Evolutionary conservation across 2,797 vertebrate species (phyloP).

Genomic region (Cercopithecus hamlyni): DNA sequence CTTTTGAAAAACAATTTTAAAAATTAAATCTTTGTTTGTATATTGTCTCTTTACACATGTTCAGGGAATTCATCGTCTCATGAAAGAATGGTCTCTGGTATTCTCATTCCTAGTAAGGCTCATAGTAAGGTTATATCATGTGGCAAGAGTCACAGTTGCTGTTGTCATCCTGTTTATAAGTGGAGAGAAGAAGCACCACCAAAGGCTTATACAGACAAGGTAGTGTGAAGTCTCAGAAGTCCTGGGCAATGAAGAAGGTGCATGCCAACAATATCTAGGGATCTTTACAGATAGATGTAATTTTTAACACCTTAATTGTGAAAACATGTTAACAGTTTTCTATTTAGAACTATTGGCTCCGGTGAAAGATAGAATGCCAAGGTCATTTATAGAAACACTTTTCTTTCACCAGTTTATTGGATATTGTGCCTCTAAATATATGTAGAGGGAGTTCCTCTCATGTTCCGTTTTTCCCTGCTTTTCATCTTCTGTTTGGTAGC

Average conservation of each 20-base stretch:
- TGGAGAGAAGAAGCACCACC: background rate
- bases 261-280: accelerated
- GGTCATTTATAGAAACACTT: background rate
- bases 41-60: background rate
- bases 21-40: background rate
- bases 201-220: background rate
- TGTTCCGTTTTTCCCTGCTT: background rate
- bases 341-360: background rate
- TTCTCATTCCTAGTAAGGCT: background rate
- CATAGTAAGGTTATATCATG: background rate
- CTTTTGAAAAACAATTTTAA: background rate
- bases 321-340: background rate
- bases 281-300: background rate
- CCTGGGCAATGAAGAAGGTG: background rate
- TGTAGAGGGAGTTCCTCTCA: background rate
- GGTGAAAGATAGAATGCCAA: background rate
- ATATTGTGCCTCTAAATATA: background rate
- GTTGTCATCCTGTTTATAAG: background rate
- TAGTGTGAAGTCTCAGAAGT: background rate
- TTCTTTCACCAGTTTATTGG: background rate
- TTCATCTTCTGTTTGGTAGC: background rate
- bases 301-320: background rate
- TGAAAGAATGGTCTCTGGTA: background rate
- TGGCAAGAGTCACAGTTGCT: background rate
- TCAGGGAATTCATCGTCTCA: background rate